Evolutionary conservation across 2,888 invertebrate species (phyloP).

Genomic region (Elegia similella): DNA sequence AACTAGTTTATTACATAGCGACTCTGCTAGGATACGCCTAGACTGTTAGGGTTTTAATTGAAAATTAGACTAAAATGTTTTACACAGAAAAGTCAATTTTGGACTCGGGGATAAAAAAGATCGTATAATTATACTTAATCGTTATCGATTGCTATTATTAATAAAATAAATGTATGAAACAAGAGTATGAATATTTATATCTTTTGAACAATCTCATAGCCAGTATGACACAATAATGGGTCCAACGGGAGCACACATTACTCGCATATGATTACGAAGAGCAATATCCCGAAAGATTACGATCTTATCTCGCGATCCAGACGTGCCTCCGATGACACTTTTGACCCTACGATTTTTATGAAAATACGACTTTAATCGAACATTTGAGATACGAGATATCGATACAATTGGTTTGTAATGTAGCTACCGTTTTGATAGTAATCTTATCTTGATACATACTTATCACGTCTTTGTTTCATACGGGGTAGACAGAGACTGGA

Average conservation of each 20-base stretch:
- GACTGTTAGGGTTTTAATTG: no score
- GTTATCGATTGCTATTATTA: no score
- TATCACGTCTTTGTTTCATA: no score
- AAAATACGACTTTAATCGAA: constrained; percentile 15
- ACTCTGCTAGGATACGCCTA: no score
- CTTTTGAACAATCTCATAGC: neutral
- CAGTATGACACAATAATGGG: neutral
- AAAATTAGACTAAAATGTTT: no score
- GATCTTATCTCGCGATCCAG: constrained; percentile 74
- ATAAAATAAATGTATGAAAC: no score
- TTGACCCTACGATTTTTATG: constrained; percentile 51
- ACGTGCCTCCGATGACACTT: constrained; percentile 63
- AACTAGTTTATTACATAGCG: no score
- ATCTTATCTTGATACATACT: neutral
- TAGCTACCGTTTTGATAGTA: constrained; percentile 8
- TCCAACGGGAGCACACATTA: constrained; percentile 36
- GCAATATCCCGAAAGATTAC: constrained; percentile 80
- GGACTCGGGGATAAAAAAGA: no score
- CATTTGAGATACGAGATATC: constrained; percentile 17
- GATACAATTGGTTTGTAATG: constrained; percentile 7
- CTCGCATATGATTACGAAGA: constrained; percentile 78
- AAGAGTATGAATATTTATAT: no score
- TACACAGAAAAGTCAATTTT: no score
- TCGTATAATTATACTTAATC: no score
- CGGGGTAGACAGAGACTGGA: no score